A percentile compares a stretch with the other conserved stretches of the same genome.
phyloP scores from a whole-genome alignment of 1,140 invertebrate species.

The Drosophila tristis region DNA sequence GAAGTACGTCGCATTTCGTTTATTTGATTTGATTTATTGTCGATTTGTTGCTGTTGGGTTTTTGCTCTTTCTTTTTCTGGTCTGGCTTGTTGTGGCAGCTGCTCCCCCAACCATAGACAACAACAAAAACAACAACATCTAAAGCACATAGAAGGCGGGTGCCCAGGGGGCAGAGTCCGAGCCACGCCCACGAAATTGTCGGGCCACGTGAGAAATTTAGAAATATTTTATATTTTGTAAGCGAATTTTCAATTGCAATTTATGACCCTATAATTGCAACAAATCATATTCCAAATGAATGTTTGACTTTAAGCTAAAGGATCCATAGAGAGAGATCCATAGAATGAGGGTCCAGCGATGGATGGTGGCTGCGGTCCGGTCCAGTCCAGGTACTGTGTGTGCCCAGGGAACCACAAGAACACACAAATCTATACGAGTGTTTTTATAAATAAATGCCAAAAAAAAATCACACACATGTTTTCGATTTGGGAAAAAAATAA shows the following conservation, averaged over 20 bases:
- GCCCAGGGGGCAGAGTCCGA: constrained; percentile 34
- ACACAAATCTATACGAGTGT: constrained; percentile 14
- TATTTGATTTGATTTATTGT: constrained; percentile 74
- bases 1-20: constrained; percentile 61
- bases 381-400: constrained; percentile 33
- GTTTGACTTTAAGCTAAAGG: neutral
- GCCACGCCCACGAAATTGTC: constrained; percentile 48
- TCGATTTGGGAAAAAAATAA: constrained; percentile 61
- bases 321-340: neutral
- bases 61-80: constrained; percentile 8
- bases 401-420: neutral
- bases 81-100: constrained; percentile 52
- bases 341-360: neutral
- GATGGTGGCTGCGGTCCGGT: neutral
- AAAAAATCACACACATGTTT: constrained; percentile 75
- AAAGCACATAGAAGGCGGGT: neutral
- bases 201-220: constrained; percentile 29
- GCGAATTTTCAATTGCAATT: no score
- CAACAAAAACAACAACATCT: constrained; percentile 12
- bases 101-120: constrained; percentile 57
- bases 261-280: neutral
- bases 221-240: no score
- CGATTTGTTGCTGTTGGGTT: constrained; percentile 32
- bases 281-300: constrained; percentile 9
- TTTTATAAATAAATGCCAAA: constrained; percentile 74